These are phyloP conservation scores for Atherinosoma microstoma DNA, from an alignment of 2,797 vertebrate genomes.

Conservation along the genomic window DNA sequence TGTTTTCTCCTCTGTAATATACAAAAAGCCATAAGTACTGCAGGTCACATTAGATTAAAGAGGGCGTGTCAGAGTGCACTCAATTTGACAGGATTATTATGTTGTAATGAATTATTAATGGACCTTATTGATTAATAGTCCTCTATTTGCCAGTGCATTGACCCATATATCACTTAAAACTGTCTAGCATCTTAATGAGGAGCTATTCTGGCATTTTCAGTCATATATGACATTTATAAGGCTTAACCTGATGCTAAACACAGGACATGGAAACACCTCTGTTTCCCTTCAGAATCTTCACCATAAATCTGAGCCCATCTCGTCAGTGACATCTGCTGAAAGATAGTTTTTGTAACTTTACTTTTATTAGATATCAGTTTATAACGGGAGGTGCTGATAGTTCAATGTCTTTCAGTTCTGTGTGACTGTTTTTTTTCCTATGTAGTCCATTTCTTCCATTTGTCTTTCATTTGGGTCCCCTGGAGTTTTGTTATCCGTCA, in stretches of 20 bases:
- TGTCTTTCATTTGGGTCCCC: no score
- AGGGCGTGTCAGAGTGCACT: background rate
- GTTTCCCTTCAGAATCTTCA: background rate
- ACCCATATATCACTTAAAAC: background rate
- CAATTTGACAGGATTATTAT: background rate
- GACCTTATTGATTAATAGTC: background rate
- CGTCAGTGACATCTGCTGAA: background rate
- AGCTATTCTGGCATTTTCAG: background rate
- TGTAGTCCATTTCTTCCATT: no score
- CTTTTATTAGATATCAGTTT: no score
- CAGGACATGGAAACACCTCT: background rate
- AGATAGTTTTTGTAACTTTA: no score
- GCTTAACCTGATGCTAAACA: background rate
- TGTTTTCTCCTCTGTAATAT: background rate
- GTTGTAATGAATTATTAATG: background rate
- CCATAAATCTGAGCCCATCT: background rate
- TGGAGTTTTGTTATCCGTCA: no score
- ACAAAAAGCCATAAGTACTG: background rate
- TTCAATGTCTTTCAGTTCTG: no score
- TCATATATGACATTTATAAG: background rate
- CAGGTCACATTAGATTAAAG: background rate
- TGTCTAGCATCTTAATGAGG: background rate
- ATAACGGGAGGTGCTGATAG: no score
- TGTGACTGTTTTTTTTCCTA: no score
- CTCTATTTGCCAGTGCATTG: background rate